Base-by-base conservation (phyloP, 2,113 vertebrate genomes). In the Cephalopholis sonnerati region DNA sequence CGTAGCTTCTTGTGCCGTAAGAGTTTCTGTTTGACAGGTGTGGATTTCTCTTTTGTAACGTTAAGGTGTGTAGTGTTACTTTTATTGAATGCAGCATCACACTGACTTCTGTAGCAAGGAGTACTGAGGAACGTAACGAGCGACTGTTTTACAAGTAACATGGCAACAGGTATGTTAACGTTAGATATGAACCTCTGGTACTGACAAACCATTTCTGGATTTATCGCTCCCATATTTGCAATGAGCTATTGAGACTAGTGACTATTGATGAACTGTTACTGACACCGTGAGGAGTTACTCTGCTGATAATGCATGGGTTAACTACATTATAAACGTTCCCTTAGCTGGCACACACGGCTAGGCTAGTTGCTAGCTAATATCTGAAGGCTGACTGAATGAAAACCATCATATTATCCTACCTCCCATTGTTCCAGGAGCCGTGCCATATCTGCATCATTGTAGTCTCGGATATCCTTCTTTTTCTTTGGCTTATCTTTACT, bases 371-470 rank as follows among this genome's bases (percentile, higher is more conserved):
- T 25, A 41, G 58, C 62, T 80, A 41, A 11, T 5, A 4, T 20
- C 17, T 67, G 51, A 22, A 17, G 39, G 6, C 77, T 32, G 44
- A 0, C 54, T 58, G 53, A 63, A 46, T 27, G 41, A 59, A 70
- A 36, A 51, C 3, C 3, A 1, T 15, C 3, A 11, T 7, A 6
- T 25, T 24, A 2, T 48, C 84, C 1, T 36, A 98, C 98, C 98
- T 99, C 98, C 98, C 98, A 99, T 72, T 99, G 96, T 27, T 99
- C 98, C 95, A 99, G 93, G 39, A 99, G 96, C 79, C 97, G 94
- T 2, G 98, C 98, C 98, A 99, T 99, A 83, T 99, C 98, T 2
- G 97, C 98, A 29, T 99, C 98, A 71, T 99, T 99, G 91, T 99
- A 99, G 84, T 99, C 98, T 64, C 98, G 96, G 69, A 99, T 97